Percentiles rank a stretch among this genome's conserved stretches.
Evolutionary conservation across 2,113 vertebrate genomes (phyloP).

Genomic region (Accipiter cooperii): DNA sequence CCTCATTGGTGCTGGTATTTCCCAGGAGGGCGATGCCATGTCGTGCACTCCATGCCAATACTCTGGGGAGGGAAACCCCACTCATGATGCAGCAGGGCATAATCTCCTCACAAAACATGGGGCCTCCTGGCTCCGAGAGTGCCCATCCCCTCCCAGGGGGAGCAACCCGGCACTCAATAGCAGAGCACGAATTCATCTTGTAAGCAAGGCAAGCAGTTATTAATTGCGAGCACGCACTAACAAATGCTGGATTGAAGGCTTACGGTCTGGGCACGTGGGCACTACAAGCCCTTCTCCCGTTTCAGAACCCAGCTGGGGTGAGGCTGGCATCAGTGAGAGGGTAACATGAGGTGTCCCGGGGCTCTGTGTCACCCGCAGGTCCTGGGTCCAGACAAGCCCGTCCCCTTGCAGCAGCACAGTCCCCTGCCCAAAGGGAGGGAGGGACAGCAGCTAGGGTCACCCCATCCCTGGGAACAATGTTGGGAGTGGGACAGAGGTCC

Average conservation of each 20-base stretch:
- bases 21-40: background rate
- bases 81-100: background rate
- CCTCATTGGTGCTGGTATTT: background rate
- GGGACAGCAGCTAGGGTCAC: background rate
- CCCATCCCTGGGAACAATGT: background rate
- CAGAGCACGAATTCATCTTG: fast-evolving
- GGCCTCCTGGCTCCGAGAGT: background rate
- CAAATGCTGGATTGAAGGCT: background rate
- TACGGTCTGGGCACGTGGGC: background rate
- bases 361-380: fast-evolving
- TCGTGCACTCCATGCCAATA: fast-evolving
- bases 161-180: fast-evolving
- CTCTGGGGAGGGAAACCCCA: background rate
- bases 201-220: background rate
- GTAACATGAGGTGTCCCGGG: background rate
- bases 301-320: background rate
- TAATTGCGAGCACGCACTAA: fast-evolving
- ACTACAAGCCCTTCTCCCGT: background rate
- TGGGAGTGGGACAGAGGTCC: background rate
- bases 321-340: background rate
- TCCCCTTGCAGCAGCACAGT: background rate
- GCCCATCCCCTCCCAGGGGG: fast-evolving
- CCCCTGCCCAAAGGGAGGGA: background rate
- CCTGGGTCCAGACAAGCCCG: background rate
- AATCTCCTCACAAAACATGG: background rate